Conservation (phyloP, 2,888 invertebrate genomes). For the Hybos culiciformis region DNA sequence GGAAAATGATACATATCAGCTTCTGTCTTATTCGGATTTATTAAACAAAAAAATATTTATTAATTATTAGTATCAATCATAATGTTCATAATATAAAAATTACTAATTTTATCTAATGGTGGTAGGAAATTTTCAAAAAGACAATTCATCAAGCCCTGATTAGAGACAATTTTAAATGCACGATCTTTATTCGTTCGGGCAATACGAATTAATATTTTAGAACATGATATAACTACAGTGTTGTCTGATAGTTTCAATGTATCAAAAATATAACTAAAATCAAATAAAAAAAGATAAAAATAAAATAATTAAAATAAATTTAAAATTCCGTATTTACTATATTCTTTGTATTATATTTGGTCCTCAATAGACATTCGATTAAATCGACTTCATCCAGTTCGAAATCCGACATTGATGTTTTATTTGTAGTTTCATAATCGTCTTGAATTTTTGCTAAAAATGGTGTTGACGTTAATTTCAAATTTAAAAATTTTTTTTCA, state of each 20-base stretch:
- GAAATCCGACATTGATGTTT: slow-evolving; percentile 66
- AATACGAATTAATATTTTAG: slow-evolving; percentile 68
- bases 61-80: no score
- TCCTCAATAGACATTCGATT: slow-evolving; percentile 55
- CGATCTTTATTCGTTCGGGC: slow-evolving; percentile 60
- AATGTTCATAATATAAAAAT: no score
- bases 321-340: slow-evolving; percentile 34
- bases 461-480: slow-evolving; percentile 23
- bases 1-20: slow-evolving; percentile 53
- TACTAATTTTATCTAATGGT: slow-evolving; percentile 17
- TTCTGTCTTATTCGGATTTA: no score
- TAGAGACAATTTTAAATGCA: slow-evolving; percentile 47
- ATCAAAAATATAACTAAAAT: slow-evolving; percentile 59
- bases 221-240: slow-evolving; percentile 54
- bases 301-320: background rate
- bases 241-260: slow-evolving; percentile 54
- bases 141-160: slow-evolving; percentile 48
- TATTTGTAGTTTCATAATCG: slow-evolving; percentile 36
- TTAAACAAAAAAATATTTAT: no score
- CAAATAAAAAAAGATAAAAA: no score
- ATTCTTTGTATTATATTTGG: slow-evolving; percentile 64
- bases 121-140: slow-evolving; percentile 44
- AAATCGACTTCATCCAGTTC: slow-evolving; percentile 75
- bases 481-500: slow-evolving; percentile 40
- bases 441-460: slow-evolving; percentile 27